A percentile compares a stretch with the other conserved stretches of the same genome.
These are phyloP conservation scores for Cataglyphis livida DNA, from an alignment of 2,888 invertebrate species.

Conservation along the genomic window DNA sequence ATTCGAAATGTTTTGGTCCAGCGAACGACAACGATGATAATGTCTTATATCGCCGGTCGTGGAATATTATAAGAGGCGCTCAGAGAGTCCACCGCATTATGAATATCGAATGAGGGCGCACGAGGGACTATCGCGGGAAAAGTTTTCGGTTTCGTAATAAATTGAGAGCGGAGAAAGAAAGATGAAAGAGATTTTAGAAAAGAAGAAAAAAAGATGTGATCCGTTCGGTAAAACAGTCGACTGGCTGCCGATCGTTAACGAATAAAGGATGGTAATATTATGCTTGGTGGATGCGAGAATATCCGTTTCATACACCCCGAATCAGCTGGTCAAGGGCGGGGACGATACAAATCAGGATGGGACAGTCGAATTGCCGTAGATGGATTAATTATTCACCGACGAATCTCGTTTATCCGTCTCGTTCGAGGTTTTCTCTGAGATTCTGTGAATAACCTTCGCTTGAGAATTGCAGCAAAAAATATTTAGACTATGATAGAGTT, in stretches of 20 bases:
- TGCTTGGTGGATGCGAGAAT: conserved; percentile 69
- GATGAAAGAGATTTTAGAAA: conserved; percentile 41
- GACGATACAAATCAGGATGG: conserved; percentile 70
- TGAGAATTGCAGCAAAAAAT: not conserved
- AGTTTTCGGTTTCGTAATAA: conserved; percentile 73
- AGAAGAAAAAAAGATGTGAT: conserved; percentile 32
- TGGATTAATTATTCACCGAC: conserved; percentile 71
- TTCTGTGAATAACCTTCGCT: conserved; percentile 10
- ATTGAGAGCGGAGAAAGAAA: conserved; percentile 71
- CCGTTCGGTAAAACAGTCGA: conserved; percentile 63
- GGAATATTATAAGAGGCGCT: conserved; percentile 70
- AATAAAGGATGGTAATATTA: conserved; percentile 82
- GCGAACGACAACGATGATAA: conserved; percentile 48
- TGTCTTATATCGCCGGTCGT: conserved; percentile 55
- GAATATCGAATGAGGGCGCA: conserved; percentile 74
- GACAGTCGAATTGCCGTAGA: conserved; percentile 50
- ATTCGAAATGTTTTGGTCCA: conserved; percentile 24
- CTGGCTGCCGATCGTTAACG: conserved; percentile 78
- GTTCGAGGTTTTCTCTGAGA: not conserved
- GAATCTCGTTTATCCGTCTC: conserved; percentile 36
- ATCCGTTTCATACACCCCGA: conserved; percentile 24
- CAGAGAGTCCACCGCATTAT: conserved; percentile 63
- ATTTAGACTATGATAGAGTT: not conserved
- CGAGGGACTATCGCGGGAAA: conserved; percentile 66
- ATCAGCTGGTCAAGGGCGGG: conserved; percentile 65